Evolutionary conservation across 2,113 vertebrate genomes (phyloP).

Genomic region (Ceratotherium simum): DNA sequence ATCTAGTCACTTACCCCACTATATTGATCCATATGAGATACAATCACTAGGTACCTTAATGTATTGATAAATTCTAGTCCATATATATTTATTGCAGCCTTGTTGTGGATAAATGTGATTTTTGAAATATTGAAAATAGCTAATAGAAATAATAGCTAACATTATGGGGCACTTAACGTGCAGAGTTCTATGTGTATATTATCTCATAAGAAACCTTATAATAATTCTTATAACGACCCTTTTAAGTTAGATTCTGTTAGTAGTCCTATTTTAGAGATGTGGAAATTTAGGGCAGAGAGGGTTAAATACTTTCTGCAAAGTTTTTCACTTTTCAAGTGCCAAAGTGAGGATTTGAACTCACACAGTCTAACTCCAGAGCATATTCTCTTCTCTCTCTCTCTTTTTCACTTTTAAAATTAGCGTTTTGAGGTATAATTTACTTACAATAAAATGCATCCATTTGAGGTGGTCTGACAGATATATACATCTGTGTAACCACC

Average conservation of each 20-base stretch:
- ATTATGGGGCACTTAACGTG: background rate
- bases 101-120: conserved; percentile 31
- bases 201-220: background rate
- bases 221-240: background rate
- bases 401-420: background rate
- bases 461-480: background rate
- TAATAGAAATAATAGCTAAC: conserved; percentile 17
- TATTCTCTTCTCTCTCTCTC: background rate
- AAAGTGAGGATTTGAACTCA: background rate
- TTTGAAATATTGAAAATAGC: conserved; percentile 51
- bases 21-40: conserved; percentile 9
- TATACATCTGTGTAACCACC: background rate
- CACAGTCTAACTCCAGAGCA: background rate
- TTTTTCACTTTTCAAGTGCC: background rate
- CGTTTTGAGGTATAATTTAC: background rate
- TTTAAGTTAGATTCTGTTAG: background rate
- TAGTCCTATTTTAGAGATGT: background rate
- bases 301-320: conserved; percentile 14
- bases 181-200: background rate
- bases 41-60: background rate
- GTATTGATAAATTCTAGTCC: background rate
- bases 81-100: background rate
- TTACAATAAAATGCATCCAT: background rate
- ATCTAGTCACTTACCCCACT: background rate
- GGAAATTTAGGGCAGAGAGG: background rate